These are phyloP conservation scores for Halictus ligatus DNA, from an alignment of 2,888 invertebrate genomes.

Conservation along the genomic window DNA sequence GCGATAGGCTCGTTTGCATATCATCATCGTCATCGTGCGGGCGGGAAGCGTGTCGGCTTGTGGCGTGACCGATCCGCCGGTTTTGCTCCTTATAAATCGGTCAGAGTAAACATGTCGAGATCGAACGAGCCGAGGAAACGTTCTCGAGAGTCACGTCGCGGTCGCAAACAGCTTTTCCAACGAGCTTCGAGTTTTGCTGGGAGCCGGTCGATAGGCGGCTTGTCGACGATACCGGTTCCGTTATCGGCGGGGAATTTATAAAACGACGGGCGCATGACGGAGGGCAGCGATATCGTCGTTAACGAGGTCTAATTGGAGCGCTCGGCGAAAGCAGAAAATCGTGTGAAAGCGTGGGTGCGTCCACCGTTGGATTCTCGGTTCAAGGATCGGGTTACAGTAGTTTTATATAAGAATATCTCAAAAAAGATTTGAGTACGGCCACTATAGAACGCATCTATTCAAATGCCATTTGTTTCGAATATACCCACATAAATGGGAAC, in stretches of 20 bases:
- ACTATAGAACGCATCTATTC: too few species aligned
- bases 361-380: background rate
- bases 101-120: constrained; percentile 3
- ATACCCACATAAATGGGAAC: too few species aligned
- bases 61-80: constrained; percentile 20
- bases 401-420: background rate
- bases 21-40: constrained; percentile 28
- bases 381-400: background rate
- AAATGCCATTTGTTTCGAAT: too few species aligned
- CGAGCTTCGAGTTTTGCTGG: background rate
- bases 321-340: background rate
- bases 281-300: background rate
- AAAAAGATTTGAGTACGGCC: background rate
- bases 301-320: constrained; percentile 17
- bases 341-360: background rate
- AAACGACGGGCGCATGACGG: background rate
- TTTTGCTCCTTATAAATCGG: background rate
- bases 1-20: constrained; percentile 61
- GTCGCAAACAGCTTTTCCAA: constrained; percentile 4
- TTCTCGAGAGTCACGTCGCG: background rate
- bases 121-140: background rate
- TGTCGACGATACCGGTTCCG: constrained; percentile 9
- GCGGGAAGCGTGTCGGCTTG: constrained; percentile 35
- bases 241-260: background rate
- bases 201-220: background rate